phyloP scores from a whole-genome alignment of 2,888 invertebrate species.

The Epinotia nisella region DNA sequence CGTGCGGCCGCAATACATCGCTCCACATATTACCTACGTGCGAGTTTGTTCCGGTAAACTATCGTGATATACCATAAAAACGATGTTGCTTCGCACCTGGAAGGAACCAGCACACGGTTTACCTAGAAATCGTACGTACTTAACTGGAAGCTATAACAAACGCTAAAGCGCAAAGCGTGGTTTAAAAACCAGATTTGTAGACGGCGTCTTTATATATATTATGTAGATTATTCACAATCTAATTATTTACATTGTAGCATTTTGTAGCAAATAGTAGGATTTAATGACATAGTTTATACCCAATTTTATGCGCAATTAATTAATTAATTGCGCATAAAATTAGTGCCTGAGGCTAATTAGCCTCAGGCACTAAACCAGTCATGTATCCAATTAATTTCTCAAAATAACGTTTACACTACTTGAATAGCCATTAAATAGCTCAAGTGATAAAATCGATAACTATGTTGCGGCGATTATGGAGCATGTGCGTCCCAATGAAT shows the following conservation, averaged over 20 bases:
- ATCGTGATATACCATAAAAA: conserved; percentile 68
- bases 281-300: conserved; percentile 4
- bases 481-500: conserved; percentile 62
- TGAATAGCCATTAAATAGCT: conserved; percentile 55
- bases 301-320: conserved; percentile 18
- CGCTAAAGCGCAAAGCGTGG: too few species aligned
- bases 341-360: too few species aligned
- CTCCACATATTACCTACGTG: conserved; percentile 78
- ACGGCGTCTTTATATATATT: too few species aligned
- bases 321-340: too few species aligned
- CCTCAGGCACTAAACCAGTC: background rate
- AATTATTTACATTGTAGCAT: background rate
- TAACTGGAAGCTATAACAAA: conserved; percentile 28
- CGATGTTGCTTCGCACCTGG: conserved; percentile 54
- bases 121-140: conserved; percentile 42
- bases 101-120: conserved; percentile 43
- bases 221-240: background rate
- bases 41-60: conserved; percentile 79
- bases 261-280: background rate
- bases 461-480: conserved; percentile 55
- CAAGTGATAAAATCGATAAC: conserved; percentile 58
- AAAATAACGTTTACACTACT: conserved; percentile 38
- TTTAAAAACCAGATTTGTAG: background rate
- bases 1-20: conserved; percentile 81
- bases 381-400: conserved; percentile 18